A percentile compares a stretch with the other conserved stretches of the same genome.
These are phyloP conservation scores for Cerastis rubricosa DNA, from an alignment of 2,888 invertebrate species.

Conservation along the genomic window DNA sequence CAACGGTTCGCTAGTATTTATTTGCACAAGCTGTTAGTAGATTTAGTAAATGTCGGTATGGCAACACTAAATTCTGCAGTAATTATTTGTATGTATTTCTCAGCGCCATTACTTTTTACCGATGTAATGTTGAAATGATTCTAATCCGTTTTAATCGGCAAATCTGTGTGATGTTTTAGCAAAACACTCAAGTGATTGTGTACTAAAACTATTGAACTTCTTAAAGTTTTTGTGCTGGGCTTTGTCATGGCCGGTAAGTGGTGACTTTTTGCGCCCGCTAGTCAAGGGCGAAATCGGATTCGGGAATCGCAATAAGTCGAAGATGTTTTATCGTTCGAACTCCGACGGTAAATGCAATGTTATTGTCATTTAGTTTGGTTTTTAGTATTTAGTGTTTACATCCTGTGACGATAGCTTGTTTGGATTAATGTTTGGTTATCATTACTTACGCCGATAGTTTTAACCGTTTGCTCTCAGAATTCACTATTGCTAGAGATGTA, in stretches of 20 bases:
- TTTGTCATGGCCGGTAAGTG: slow-evolving; percentile 96
- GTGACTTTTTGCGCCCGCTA: slow-evolving; percentile 91
- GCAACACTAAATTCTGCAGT: slow-evolving; percentile 87
- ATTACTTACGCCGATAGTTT: slow-evolving; percentile 84
- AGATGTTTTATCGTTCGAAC: slow-evolving; percentile 91
- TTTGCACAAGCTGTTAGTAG: slow-evolving; percentile 62
- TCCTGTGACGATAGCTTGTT: slow-evolving; percentile 83
- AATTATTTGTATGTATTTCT: slow-evolving; percentile 89
- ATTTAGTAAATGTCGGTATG: slow-evolving; percentile 69
- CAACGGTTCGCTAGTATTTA: slow-evolving; percentile 7
- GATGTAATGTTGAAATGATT: slow-evolving; percentile 91
- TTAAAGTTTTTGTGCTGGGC: slow-evolving; percentile 90
- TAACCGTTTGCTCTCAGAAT: slow-evolving; percentile 84
- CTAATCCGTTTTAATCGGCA: slow-evolving; percentile 91
- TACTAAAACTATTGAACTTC: slow-evolving; percentile 89
- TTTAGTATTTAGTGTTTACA: slow-evolving; percentile 88
- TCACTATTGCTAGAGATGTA: slow-evolving; percentile 78
- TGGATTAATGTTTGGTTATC: slow-evolving; percentile 88
- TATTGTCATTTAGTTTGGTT: slow-evolving; percentile 90
- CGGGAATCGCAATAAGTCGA: slow-evolving; percentile 90
- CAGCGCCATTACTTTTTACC: slow-evolving; percentile 91
- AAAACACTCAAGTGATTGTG: slow-evolving; percentile 89
- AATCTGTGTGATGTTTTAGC: slow-evolving; percentile 91
- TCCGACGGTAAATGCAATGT: slow-evolving; percentile 91
- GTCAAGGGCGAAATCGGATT: slow-evolving; percentile 91